Percentiles rank a stretch among this genome's conserved stretches.
phyloP scores from a whole-genome alignment of 2,113 vertebrate genomes.

The Elaphurus davidianus region DNA sequence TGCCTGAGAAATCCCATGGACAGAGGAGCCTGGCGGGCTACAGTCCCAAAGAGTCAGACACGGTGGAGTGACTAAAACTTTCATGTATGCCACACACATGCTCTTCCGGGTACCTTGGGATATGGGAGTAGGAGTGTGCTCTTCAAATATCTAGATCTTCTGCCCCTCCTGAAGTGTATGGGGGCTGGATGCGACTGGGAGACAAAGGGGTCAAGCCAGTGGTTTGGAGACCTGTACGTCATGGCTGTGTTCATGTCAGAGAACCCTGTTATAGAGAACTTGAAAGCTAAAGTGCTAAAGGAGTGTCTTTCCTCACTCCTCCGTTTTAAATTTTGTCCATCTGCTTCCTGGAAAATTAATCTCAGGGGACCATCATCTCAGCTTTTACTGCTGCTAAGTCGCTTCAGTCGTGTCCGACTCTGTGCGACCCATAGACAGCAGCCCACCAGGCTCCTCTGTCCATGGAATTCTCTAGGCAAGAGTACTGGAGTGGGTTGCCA shows the following conservation, averaged over 20 bases:
- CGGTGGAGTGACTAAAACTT: neutral
- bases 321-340: neutral
- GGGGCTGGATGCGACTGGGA: neutral
- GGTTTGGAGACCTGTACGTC: neutral
- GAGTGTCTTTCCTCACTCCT: neutral
- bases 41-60: neutral
- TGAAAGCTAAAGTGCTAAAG: neutral
- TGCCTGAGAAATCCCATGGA: neutral
- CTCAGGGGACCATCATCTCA: neutral
- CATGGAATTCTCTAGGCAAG: too few species aligned
- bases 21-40: neutral
- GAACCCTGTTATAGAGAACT: neutral
- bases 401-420: too few species aligned
- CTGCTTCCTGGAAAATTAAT: constrained; percentile 19
- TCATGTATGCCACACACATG: neutral
- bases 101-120: neutral
- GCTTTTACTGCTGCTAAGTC: neutral
- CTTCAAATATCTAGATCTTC: neutral
- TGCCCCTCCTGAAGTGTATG: neutral
- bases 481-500: too few species aligned
- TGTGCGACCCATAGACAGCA: too few species aligned
- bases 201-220: neutral
- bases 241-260: neutral
- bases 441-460: too few species aligned
- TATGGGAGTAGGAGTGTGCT: neutral